These are phyloP conservation scores for Girardinichthys multiradiatus DNA, from an alignment of 2,113 vertebrate genomes.

Conservation along the genomic window DNA sequence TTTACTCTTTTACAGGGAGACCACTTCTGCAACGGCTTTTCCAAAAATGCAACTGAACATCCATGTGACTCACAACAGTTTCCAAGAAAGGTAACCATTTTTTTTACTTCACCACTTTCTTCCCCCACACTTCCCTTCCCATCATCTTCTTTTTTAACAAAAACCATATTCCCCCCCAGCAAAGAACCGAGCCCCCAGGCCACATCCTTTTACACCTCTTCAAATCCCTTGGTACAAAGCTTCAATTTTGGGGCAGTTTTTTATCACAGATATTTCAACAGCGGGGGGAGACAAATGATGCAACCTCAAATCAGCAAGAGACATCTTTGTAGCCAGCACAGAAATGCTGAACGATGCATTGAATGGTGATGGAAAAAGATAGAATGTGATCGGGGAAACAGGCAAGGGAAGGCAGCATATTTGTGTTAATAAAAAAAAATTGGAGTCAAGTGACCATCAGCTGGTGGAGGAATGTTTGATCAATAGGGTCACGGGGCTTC, in stretches of 20 bases:
- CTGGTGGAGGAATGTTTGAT: slow-evolving; percentile 86
- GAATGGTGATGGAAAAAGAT: slow-evolving; percentile 5
- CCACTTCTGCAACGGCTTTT: not conserved
- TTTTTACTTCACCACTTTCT: slow-evolving; percentile 5
- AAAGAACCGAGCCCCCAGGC: slow-evolving; percentile 21
- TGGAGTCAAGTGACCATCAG: slow-evolving; percentile 92
- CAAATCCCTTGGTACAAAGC: not conserved
- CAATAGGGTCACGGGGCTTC: slow-evolving; percentile 86
- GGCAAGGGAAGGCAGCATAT: slow-evolving; percentile 38
- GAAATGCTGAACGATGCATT: slow-evolving; percentile 13
- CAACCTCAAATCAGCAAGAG: not conserved
- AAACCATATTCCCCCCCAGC: slow-evolving; percentile 3
- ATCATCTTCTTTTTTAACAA: slow-evolving; percentile 1
- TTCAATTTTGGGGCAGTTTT: not conserved
- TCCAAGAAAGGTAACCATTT: slow-evolving; percentile 39
- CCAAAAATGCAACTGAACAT: not conserved
- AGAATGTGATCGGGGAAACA: not conserved
- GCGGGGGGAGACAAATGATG: not conserved
- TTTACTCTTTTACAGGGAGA: slow-evolving; percentile 28
- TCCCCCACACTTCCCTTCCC: not conserved
- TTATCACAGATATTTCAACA: not conserved
- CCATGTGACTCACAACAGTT: not conserved
- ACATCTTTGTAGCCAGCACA: not conserved
- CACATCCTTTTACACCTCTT: slow-evolving; percentile 8
- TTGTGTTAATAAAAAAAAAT: slow-evolving; percentile 85